Conservation (phyloP, 1,140 invertebrate genomes). For the Drosophila lacteicornis region DNA sequence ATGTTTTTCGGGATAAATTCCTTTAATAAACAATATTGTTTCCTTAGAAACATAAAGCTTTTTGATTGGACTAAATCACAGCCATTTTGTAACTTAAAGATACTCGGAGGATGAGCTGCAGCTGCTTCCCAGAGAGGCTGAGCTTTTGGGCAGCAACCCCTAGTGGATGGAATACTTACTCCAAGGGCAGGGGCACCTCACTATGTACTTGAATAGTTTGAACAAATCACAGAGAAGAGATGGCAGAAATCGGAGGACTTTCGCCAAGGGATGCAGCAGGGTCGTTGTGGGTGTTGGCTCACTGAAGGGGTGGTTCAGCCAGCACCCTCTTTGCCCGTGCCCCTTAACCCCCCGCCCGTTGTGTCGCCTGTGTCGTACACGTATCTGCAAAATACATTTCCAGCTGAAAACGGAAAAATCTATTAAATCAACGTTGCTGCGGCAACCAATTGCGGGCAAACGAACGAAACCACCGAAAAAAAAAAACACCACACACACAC, state of each 20-base stretch:
- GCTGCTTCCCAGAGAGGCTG: background rate
- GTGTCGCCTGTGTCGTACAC: slow-evolving; percentile 44
- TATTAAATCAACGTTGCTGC: slow-evolving; percentile 84
- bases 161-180: background rate
- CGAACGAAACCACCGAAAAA: slow-evolving; percentile 83
- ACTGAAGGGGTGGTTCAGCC: background rate
- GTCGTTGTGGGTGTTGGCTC: slow-evolving; percentile 7
- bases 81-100: slow-evolving; percentile 7
- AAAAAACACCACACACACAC: slow-evolving; percentile 37
- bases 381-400: slow-evolving; percentile 79
- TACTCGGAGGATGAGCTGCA: background rate
- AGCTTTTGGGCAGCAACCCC: slow-evolving; percentile 8
- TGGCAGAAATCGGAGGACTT: slow-evolving; percentile 6
- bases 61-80: background rate
- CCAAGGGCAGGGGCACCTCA: background rate
- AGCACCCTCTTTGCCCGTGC: slow-evolving; percentile 1
- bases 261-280: slow-evolving; percentile 36
- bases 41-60: background rate
- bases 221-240: slow-evolving; percentile 40
- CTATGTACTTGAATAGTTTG: background rate
- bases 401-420: slow-evolving; percentile 81
- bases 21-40: no score
- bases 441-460: slow-evolving; percentile 84
- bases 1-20: no score
- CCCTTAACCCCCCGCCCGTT: slow-evolving; percentile 11